Base-by-base conservation (phyloP, 2,113 vertebrate genomes). In the Grus americana region DNA sequence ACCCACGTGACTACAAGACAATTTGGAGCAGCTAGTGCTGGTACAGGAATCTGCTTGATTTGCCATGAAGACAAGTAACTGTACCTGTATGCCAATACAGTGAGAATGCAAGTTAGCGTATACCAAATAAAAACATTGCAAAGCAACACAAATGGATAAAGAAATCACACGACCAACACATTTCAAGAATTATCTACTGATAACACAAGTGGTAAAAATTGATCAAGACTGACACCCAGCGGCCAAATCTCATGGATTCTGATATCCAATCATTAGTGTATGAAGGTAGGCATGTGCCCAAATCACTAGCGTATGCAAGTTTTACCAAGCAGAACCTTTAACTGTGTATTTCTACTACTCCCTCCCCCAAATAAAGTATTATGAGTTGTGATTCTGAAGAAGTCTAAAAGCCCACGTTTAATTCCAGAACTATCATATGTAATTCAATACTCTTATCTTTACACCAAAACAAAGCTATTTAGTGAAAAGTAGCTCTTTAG, bases 1-100 rank as follows among this genome's bases (percentile, higher is more conserved):
- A 99, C 99, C 99, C 99, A 99, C 0, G 98, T 99, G 90, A 99
- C 98, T 63, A 99, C 97, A 63, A 99, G 98, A 94, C 99, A 99
- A 68, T 98, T 92, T 8, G 98, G 96, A 66, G 98, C 98, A 19
- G 98, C 98, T 94, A 99, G 90, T 0, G 85, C 86, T 38, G 98
- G 97, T 6, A 99, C 12, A 29, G 99, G 99, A 88, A 99, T 98
- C 63, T 97, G 96, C 90, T 98, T 99, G 94, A 99, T 98, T 97
- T 99, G 98, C 76, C 98, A 95, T 1, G 98, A 98, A 20, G 99
- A 98, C 94, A 99, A 98, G 93, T 96, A 97, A 88, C 93, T 97
- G 84, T 99, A 99, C 79, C 99, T 99, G 85, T 54, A 94, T 29
- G 23, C 8, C 78, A 63, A 78, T 54, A 93, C 3, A 88, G 85